A percentile compares a stretch with the other conserved stretches of the same genome.
Evolutionary conservation across 2,888 invertebrate species (phyloP).

Genomic region (Orchestes rusci): DNA sequence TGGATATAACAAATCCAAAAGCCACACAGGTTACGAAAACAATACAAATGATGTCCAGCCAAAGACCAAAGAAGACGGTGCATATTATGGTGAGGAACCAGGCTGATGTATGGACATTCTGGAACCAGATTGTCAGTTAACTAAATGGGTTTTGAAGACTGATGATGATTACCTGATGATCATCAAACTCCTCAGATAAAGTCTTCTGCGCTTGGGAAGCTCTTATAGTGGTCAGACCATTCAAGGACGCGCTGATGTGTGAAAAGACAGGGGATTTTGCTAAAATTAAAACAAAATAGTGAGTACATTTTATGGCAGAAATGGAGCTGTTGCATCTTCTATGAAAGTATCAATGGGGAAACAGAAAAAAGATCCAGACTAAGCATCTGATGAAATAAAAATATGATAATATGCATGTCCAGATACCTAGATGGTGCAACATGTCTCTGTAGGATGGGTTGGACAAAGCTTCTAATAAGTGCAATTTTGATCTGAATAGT

Average conservation of each 20-base stretch:
- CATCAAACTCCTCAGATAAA: constrained; percentile 28
- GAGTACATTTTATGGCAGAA: background rate
- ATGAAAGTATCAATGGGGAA: background rate
- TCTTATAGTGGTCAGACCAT: constrained; percentile 30
- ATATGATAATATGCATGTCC: too few relatives aligned
- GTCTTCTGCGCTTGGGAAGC: constrained; percentile 25
- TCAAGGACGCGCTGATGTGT: constrained; percentile 28
- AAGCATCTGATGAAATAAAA: too few relatives aligned
- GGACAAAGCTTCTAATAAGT: too few relatives aligned
- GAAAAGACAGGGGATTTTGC: constrained; percentile 32
- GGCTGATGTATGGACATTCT: constrained; percentile 53
- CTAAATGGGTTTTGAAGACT: too few relatives aligned
- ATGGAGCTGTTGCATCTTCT: background rate
- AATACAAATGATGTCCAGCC: constrained; percentile 56
- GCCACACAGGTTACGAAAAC: constrained; percentile 53
- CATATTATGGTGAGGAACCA: constrained; percentile 54
- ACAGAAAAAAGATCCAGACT: background rate
- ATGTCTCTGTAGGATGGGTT: too few relatives aligned
- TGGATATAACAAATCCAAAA: constrained; percentile 40
- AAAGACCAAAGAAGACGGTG: constrained; percentile 58
- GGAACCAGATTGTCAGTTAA: too few relatives aligned
- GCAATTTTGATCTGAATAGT: too few relatives aligned
- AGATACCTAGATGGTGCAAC: too few relatives aligned
- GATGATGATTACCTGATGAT: constrained; percentile 26
- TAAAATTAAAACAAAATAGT: too few relatives aligned